phyloP scores from a whole-genome alignment of 2,888 invertebrate species.

The Trypoxylon attenuatum region DNA sequence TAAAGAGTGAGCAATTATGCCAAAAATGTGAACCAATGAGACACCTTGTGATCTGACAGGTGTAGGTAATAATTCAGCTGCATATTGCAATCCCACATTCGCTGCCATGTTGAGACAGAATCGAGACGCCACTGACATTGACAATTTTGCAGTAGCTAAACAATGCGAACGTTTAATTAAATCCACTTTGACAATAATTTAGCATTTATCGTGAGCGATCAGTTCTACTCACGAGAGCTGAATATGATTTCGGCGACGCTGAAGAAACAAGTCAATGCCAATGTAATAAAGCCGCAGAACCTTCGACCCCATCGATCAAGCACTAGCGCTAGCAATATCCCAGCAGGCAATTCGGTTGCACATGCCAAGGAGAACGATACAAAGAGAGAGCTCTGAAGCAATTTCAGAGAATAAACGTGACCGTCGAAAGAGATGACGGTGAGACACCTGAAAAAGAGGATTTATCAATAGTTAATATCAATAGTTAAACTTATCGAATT shows the following conservation, averaged over 20 bases:
- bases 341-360: slow-evolving; percentile 89
- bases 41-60: slow-evolving; percentile 91
- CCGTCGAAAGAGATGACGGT: slow-evolving; percentile 90
- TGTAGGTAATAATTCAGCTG: slow-evolving; percentile 90
- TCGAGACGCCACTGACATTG: slow-evolving; percentile 87
- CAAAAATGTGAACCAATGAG: slow-evolving; percentile 90
- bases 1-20: slow-evolving; percentile 88
- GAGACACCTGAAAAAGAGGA: slow-evolving; percentile 78
- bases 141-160: slow-evolving; percentile 82
- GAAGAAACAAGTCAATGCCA: slow-evolving; percentile 86
- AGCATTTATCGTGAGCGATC: slow-evolving; percentile 16
- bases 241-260: slow-evolving; percentile 76
- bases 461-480: not conserved
- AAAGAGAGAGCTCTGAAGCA: slow-evolving; percentile 87
- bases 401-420: slow-evolving; percentile 90
- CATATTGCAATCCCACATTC: slow-evolving; percentile 92
- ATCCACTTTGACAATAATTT: too few species aligned
- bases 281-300: slow-evolving; percentile 87
- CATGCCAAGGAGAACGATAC: slow-evolving; percentile 89
- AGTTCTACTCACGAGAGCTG: slow-evolving; percentile 63
- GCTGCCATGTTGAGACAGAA: slow-evolving; percentile 92
- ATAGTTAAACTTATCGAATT: not conserved
- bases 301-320: slow-evolving; percentile 88
- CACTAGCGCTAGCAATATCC: slow-evolving; percentile 84
- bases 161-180: too few species aligned